Conservation (phyloP, 2,113 vertebrate species). For the Carlito syrichta region DNA sequence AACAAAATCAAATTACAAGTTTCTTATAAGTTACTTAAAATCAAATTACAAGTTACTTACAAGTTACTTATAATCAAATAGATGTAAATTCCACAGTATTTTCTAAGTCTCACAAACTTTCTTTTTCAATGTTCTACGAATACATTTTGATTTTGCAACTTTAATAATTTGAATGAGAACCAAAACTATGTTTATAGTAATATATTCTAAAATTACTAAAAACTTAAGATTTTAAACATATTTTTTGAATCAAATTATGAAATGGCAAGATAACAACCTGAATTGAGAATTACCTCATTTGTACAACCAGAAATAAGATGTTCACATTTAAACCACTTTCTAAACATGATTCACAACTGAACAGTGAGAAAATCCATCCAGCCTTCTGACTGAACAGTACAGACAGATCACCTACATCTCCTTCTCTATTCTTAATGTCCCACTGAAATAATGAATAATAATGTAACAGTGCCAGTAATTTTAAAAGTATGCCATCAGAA, state of each 20-base stretch:
- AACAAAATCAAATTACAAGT: background rate
- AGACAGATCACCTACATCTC: background rate
- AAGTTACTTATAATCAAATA: background rate
- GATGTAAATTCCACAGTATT: background rate
- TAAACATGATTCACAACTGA: background rate
- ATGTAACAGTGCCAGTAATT: background rate
- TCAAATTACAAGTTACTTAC: background rate
- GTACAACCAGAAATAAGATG: background rate
- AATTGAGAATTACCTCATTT: background rate
- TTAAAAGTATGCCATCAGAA: background rate
- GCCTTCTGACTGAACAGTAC: background rate
- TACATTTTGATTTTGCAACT: background rate
- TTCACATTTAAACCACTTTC: background rate
- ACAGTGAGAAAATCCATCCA: background rate
- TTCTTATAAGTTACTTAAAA: background rate
- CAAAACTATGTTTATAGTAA: background rate
- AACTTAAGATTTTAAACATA: background rate
- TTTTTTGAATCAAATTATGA: background rate
- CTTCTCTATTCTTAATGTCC: background rate
- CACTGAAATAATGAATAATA: background rate
- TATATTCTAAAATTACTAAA: background rate
- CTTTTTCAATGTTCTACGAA: background rate
- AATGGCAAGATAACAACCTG: background rate
- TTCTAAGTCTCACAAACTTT: background rate
- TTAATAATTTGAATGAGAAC: background rate